phyloP scores from a whole-genome alignment of 2,888 invertebrate genomes.

The Ormyrus pomaceus region DNA sequence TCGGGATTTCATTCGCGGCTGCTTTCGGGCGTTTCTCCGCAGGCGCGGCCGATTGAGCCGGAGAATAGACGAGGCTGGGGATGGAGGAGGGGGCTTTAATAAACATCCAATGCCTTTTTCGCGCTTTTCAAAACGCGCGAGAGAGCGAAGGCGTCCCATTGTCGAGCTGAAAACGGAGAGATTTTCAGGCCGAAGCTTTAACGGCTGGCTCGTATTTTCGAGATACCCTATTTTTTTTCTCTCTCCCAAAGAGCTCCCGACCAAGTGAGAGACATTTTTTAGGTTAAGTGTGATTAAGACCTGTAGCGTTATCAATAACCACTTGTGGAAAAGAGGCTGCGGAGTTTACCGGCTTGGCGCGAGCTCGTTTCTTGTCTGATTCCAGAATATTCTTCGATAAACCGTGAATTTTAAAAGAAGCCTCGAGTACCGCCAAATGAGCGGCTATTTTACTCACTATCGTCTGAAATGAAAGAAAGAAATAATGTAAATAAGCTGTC shows the following conservation, averaged over 20 bases:
- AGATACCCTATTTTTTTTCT: slow-evolving; percentile 6
- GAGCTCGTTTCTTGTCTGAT: too few species aligned
- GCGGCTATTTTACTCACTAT: too few species aligned
- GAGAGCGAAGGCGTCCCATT: slow-evolving; percentile 20
- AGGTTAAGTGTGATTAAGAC: slow-evolving; percentile 39
- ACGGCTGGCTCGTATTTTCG: slow-evolving; percentile 7
- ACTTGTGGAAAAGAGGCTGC: not conserved
- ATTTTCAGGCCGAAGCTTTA: slow-evolving; percentile 6
- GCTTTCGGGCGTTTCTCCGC: slow-evolving; percentile 22
- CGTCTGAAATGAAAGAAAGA: too few species aligned
- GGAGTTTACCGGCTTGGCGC: too few species aligned
- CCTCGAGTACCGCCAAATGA: too few species aligned
- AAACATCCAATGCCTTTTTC: slow-evolving; percentile 30
- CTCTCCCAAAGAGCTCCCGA: too few species aligned
- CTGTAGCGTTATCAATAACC: slow-evolving; percentile 15
- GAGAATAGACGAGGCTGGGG: not conserved
- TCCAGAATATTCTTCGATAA: too few species aligned
- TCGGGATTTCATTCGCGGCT: slow-evolving; percentile 35
- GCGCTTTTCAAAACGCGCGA: not conserved
- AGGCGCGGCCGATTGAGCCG: slow-evolving; percentile 13
- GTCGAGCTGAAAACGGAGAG: slow-evolving; percentile 27
- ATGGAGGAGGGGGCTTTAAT: slow-evolving; percentile 29
- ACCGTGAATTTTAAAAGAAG: too few species aligned
- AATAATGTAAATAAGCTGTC: too few species aligned
- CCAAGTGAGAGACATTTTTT: not conserved